Percentiles rank a stretch among this genome's conserved stretches.
Conservation (phyloP, 2,797 vertebrate species). For the Notolabrus celidotus region DNA sequence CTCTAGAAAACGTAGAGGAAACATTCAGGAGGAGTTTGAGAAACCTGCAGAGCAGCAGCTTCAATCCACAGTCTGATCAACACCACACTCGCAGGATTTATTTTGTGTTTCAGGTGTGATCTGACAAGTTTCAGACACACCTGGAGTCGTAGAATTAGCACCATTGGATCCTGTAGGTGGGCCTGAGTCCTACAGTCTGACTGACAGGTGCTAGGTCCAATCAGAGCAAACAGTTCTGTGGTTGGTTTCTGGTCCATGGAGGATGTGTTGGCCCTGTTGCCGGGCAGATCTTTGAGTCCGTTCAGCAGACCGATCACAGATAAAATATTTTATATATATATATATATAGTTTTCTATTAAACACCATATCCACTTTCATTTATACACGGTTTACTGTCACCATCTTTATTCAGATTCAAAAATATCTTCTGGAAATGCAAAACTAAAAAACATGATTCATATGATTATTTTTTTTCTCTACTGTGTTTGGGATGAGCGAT, state of each 20-base stretch:
- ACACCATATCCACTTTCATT: constrained; percentile 67
- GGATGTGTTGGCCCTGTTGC: constrained; percentile 42
- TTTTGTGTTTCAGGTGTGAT: constrained; percentile 9
- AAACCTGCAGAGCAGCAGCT: constrained; percentile 14
- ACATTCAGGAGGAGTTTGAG: constrained; percentile 64
- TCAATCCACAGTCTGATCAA: constrained; percentile 7
- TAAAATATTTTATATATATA: constrained; percentile 63
- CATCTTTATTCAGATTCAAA: constrained; percentile 60
- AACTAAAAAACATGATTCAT: constrained; percentile 39
- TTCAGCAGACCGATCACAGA: constrained; percentile 59
- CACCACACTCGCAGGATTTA: constrained; percentile 28
- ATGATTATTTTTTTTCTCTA: constrained; percentile 16
- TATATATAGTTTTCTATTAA: constrained; percentile 68
- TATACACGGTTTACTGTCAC: constrained; percentile 47
- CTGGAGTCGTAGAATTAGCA: constrained; percentile 64
- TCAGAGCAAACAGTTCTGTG: constrained; percentile 49
- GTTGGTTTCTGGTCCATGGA: constrained; percentile 42
- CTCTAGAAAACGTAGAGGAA: constrained; percentile 64
- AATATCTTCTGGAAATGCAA: constrained; percentile 64
- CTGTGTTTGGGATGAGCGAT: constrained; percentile 55
- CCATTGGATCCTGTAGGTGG: constrained; percentile 62
- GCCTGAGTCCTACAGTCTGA: constrained; percentile 46
- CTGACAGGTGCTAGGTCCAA: constrained; percentile 67
- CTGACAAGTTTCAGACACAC: constrained; percentile 30
- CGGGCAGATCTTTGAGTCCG: constrained; percentile 41